These are phyloP conservation scores for Hedychridium roseum DNA, from an alignment of 2,888 invertebrate species.

Conservation along the genomic window DNA sequence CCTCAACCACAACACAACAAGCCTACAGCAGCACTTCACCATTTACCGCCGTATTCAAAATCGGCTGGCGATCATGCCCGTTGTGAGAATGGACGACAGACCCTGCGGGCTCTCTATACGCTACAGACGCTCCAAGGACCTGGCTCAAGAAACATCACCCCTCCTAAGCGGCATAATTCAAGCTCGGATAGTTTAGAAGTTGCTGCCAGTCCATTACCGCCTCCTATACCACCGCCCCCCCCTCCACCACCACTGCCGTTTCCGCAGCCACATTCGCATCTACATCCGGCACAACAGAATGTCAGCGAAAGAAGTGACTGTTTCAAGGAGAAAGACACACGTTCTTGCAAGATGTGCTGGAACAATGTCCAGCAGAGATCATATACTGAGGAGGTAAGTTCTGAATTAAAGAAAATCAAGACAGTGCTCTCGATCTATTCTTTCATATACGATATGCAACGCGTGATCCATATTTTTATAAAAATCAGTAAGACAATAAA, in stretches of 20 bases:
- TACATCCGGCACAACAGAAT: too few relatives aligned
- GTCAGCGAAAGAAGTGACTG: slow-evolving; percentile 46
- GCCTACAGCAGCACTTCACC: too few relatives aligned
- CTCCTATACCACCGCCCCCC: slow-evolving; percentile 65
- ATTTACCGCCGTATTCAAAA: slow-evolving; percentile 51
- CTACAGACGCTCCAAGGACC: too few relatives aligned
- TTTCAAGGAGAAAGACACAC: slow-evolving; percentile 53
- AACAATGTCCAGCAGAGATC: slow-evolving; percentile 57
- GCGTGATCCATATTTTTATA: too few relatives aligned
- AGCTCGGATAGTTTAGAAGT: slow-evolving; percentile 62
- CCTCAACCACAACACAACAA: slow-evolving; percentile 53
- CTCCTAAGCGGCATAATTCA: slow-evolving; percentile 59
- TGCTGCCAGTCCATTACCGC: slow-evolving; percentile 62
- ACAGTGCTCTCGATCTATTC: too few relatives aligned
- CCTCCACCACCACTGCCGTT: slow-evolving; percentile 49
- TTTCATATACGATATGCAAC: too few relatives aligned
- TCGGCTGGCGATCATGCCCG: slow-evolving; percentile 34
- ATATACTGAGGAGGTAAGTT: slow-evolving; percentile 60
- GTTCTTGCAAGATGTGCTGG: slow-evolving; percentile 60
- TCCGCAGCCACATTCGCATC: too few relatives aligned
- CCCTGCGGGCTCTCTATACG: too few relatives aligned
- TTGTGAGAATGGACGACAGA: too few relatives aligned
- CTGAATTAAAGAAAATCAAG: too few relatives aligned
- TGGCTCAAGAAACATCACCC: slow-evolving; percentile 60
- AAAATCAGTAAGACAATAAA: too few relatives aligned